Base-by-base conservation (phyloP, 2,888 invertebrate genomes). In the Tetragonisca angustula region DNA sequence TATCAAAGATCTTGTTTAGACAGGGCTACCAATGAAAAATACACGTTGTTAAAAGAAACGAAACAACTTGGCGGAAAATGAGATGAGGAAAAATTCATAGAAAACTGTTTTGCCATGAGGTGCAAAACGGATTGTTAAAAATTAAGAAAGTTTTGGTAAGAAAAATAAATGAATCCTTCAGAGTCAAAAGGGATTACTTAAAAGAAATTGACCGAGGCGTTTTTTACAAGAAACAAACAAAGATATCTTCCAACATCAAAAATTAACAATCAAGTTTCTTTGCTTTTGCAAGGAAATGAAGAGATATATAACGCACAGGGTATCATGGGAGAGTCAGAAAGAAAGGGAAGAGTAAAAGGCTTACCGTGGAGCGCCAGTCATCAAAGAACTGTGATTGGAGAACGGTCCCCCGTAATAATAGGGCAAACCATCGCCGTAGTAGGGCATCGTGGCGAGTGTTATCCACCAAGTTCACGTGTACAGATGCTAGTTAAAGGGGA, bases 311-410 rank as follows among this genome's bases (percentile, higher is more conserved):
- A 43, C 3, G 21, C 9, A 6, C 6, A 21, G 4, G n/a, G 9
- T 19, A 21, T n/a, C n/a, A n/a, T n/a, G n/a, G 13, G 32, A 70
- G 11, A 17, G n/a, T 5, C 2, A 17, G 2, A 4, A 21, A n/a
- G 54, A 70, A 17, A 32, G 21, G 36, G 9, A 54, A 3, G 4
- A n/a, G 4, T 4, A 32, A 4, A 4, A 24, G 43, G 79, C 94
- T 94, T 93, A 94, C 94, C 94, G 93, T 84, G 91, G 90, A 50
- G 91, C 90, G 83, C 94, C 93, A 82, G 94, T 94, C 93, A 94
- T 94, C 49, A 94, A 83, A n/a, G 94, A 94, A 84, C 94, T 94
- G 87, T 94, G 94, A 84, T 93, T 94, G 77, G 94, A 84, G 83
- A 93, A 94, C 24, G 94, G 84, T 6, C 88, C 90, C 65, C 94